Base-by-base conservation (phyloP, 1,140 invertebrate species). In the Ceratina calcarata region DNA sequence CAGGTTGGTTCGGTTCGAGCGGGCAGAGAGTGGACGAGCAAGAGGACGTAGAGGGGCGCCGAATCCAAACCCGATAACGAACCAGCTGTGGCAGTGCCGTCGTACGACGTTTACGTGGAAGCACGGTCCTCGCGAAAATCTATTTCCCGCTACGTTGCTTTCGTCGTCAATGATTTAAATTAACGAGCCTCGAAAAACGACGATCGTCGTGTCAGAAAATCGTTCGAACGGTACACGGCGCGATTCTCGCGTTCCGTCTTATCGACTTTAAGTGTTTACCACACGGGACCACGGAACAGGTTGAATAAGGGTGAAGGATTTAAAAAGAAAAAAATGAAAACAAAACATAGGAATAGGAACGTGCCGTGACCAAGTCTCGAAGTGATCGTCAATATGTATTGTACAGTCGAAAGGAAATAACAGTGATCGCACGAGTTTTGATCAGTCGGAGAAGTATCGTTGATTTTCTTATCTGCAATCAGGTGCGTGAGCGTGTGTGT, bases 21-120 rank as follows among this genome's bases (percentile, higher is more conserved):
- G 62, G 55, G 22, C 15, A 53, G 55, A 69, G 77, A 55, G 58
- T 80, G 16, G 60, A 45, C 51, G 78, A 37, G 78, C 55, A 62
- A 60, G 71, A 24, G 51, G 78, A 51, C 20, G 72, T 15, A 85
- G 85, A 81, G 85, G 84, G 85, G 84, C 77, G 74, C 77, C 68
- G 81, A 86, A 86, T 87, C 86, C 77, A 86, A 87, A 84, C 82
- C 85, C 78, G 86, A 87, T 87, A 87, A 87, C 84, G 85, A 86
- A 64, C 82, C 84, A 86, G 86, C 85, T 86, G 85, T 78, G 77
- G 72, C 82, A 86, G 85, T 86, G 79, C 78, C 86, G 85, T 86
- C 84, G 81, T 80, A 58, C 32, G 65, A 80, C 62, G 70, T 86
- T 86, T 83, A 83, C 85, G 84, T 74, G 85, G 58, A 86, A 78